Percentiles rank a stretch among this genome's conserved stretches.
These are phyloP conservation scores for Cephus pygmeus DNA, from an alignment of 2,888 invertebrate species.

Conservation along the genomic window DNA sequence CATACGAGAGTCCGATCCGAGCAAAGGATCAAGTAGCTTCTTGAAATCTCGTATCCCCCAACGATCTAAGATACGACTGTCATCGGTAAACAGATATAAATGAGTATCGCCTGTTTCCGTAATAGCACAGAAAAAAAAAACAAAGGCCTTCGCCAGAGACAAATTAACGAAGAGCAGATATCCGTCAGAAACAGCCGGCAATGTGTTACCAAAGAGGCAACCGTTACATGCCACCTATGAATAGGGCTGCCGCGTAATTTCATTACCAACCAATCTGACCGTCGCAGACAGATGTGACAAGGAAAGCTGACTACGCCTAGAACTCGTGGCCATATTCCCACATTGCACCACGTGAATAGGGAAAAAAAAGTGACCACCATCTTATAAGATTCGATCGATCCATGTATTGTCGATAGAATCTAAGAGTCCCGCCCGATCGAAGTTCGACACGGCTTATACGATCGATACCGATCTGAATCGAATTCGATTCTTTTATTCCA, in stretches of 20 bases:
- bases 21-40: neutral
- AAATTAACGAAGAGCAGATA: neutral
- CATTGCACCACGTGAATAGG: neutral
- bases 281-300: neutral
- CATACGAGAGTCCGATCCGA: neutral
- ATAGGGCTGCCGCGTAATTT: neutral
- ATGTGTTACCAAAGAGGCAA: neutral
- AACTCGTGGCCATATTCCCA: neutral
- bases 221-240: neutral
- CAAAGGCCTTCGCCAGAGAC: neutral
- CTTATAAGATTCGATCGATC: neutral
- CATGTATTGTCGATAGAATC: neutral
- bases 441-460: neutral
- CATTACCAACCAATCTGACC: neutral
- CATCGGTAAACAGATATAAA: neutral
- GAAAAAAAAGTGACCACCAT: neutral
- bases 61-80: neutral
- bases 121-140: neutral
- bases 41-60: neutral
- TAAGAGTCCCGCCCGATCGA: neutral
- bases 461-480: neutral
- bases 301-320: neutral
- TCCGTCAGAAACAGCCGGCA: neutral
- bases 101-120: neutral
- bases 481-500: neutral